Conservation (phyloP, 2,888 invertebrate genomes). For the Platynereis dumerilii region DNA sequence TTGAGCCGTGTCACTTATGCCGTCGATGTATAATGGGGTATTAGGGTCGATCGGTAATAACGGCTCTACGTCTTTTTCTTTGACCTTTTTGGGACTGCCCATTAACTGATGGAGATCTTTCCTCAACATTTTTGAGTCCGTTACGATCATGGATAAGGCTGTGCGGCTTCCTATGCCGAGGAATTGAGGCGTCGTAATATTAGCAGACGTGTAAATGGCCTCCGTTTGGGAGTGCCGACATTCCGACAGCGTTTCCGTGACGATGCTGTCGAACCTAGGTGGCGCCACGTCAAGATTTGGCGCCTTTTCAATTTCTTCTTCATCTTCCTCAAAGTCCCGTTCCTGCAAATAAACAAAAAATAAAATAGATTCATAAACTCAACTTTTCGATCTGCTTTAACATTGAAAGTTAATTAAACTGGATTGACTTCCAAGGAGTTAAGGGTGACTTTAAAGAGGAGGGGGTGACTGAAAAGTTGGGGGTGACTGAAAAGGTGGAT, state of each 20-base stretch:
- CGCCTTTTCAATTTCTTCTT: no score
- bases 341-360: no score
- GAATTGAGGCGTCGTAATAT: background rate
- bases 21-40: slow-evolving; percentile 14
- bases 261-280: slow-evolving; percentile 23
- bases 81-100: background rate
- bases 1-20: slow-evolving; percentile 22
- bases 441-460: no score
- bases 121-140: background rate
- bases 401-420: no score
- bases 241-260: slow-evolving; percentile 25
- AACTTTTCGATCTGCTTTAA: no score
- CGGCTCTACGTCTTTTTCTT: background rate
- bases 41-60: background rate
- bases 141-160: background rate
- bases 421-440: no score
- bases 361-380: no score
- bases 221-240: slow-evolving; percentile 26
- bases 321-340: no score
- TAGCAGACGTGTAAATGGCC: slow-evolving; percentile 14
- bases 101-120: background rate
- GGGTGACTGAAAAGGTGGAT: no score
- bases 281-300: background rate
- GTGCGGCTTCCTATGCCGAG: background rate
- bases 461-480: no score